Evolutionary conservation across 2,888 invertebrate genomes (phyloP), one percentile per base, ranked within the genome.

Genomic region (Pteria penguin): DNA sequence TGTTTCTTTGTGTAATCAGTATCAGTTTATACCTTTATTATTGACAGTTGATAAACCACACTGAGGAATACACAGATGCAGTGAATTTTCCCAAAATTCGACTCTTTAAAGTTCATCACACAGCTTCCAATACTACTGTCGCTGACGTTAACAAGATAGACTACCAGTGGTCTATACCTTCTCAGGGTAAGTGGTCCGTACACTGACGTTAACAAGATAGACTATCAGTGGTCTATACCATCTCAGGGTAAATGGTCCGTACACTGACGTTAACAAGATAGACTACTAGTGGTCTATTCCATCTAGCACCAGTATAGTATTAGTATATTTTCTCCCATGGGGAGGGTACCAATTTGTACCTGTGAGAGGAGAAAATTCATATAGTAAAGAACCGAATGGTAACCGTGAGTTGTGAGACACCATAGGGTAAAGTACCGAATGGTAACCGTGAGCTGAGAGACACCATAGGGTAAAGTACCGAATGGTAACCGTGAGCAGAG

Each of bases 11-110:
- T n/a, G n/a, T n/a, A n/a, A n/a, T n/a, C n/a, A n/a, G n/a, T n/a
- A n/a, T n/a, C n/a, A n/a, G n/a, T n/a, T n/a, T n/a, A n/a, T n/a
- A n/a, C n/a, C n/a, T n/a, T n/a, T n/a, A n/a, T n/a, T 45, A 36
- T 36, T 4, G 29, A 29, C 57, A 84, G 84, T 70, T 83, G 26
- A 54, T 74, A n/a, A 83, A 83, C 72, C 77, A 74, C 11, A 72
- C 72, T 5, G 76, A 72, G 27, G 84, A 84, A 54, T 52, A 68
- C 8, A 32, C 24, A 3, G 78, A 66, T 29, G 71, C 81, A 11
- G 36, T 55, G 14, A 65, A 70, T 29, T 82, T 81, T 45, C 61
- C 68, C 11, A 45, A 81, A 22, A 76, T 84, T n/a, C 70, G 86
- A n/a, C 60, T 86, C 70, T 80, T 85, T 58, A 77, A 71, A 32